These are phyloP conservation scores for Drosophila kambysellisi DNA, from an alignment of 2,888 invertebrate species.

Conservation along the genomic window DNA sequence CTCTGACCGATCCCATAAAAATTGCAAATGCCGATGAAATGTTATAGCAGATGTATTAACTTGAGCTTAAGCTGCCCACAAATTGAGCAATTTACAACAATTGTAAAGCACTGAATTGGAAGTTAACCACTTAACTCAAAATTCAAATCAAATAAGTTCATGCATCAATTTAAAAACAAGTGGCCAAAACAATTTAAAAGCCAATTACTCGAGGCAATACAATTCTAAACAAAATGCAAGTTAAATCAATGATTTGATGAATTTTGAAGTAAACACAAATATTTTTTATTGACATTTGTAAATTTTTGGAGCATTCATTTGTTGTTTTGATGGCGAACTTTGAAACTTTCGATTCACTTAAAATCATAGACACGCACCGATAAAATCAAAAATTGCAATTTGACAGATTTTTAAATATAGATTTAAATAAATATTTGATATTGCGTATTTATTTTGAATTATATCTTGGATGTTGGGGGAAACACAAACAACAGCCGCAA, in stretches of 20 bases:
- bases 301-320: constrained; percentile 32
- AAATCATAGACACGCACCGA: constrained; percentile 71
- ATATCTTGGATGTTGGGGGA: constrained; percentile 8
- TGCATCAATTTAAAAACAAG: background rate
- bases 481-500: constrained; percentile 52
- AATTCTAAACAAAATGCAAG: background rate
- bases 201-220: too few relatives aligned
- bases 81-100: constrained; percentile 31
- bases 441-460: constrained; percentile 16
- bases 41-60: constrained; percentile 13
- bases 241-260: background rate
- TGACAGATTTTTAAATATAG: constrained; percentile 10
- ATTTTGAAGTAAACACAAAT: constrained; percentile 1
- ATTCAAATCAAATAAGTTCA: background rate
- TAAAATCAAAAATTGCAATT: constrained; percentile 45
- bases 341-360: constrained; percentile 43
- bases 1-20: constrained; percentile 28
- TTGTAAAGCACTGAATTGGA: background rate
- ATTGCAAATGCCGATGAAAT: constrained; percentile 34
- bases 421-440: background rate
- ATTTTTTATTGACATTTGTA: background rate
- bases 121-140: background rate
- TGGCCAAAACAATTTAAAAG: background rate
- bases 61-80: background rate
- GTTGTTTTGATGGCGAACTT: constrained; percentile 17